phyloP scores from a whole-genome alignment of 2,113 vertebrate genomes.

The Microcebus griseorufus region DNA sequence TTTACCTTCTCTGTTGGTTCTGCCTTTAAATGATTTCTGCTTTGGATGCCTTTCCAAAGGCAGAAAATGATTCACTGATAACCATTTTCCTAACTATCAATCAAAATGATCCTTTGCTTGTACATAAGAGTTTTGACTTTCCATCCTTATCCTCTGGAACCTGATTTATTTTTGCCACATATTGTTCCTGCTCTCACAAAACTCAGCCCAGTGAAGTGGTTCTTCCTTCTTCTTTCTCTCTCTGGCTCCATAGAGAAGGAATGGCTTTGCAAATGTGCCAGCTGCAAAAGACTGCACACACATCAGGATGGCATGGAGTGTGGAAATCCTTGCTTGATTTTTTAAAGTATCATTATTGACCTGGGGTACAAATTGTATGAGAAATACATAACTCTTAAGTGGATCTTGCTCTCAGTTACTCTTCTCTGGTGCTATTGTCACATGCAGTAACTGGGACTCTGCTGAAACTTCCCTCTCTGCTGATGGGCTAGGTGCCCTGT shows the following conservation, averaged over 20 bases:
- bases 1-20: background rate
- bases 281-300: background rate
- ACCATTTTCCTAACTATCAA: background rate
- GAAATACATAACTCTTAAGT: background rate
- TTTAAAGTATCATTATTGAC: background rate
- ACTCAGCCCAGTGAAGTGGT: background rate
- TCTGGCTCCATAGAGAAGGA: background rate
- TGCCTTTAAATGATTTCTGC: background rate
- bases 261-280: background rate
- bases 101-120: background rate
- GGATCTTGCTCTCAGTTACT: constrained; percentile 14
- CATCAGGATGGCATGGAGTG: background rate
- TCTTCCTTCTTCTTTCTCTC: constrained; percentile 23
- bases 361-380: background rate
- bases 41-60: background rate
- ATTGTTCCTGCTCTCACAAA: background rate
- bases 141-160: background rate
- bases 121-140: background rate
- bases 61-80: background rate
- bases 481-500: background rate
- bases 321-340: background rate
- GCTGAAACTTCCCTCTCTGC: background rate
- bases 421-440: background rate
- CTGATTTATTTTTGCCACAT: background rate
- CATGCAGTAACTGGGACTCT: background rate